Conservation (phyloP, 2,113 vertebrate species). For the Catharus bicknelli region DNA sequence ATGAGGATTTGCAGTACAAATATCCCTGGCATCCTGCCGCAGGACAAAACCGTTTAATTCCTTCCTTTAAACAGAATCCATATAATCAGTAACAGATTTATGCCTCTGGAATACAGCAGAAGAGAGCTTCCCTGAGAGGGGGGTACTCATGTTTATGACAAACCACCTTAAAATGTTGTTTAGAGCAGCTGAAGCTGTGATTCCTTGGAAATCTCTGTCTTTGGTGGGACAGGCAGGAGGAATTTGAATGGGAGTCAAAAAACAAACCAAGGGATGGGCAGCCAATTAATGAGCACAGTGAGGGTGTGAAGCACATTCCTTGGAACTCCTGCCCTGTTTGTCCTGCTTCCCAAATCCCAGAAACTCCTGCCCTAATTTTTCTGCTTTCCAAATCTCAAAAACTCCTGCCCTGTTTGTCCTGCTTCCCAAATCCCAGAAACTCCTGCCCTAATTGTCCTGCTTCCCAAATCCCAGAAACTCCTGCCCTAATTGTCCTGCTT, state of each 20-base stretch:
- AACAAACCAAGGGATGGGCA: neutral
- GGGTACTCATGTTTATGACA: neutral
- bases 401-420: neutral
- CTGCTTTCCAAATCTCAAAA: neutral
- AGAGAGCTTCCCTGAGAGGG: neutral
- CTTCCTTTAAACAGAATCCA: slow-evolving; percentile 17
- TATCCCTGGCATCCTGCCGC: neutral
- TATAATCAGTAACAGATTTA: slow-evolving; percentile 27
- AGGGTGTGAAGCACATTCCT: neutral
- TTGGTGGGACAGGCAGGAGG: neutral
- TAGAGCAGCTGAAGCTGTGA: neutral
- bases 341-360: too few species aligned
- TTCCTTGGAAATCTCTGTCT: neutral
- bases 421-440: too few species aligned
- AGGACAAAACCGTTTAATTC: slow-evolving; percentile 8
- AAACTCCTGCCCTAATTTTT: neutral
- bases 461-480: neutral
- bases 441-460: neutral
- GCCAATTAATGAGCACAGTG: neutral
- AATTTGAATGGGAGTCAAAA: neutral
- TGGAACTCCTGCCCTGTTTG: neutral
- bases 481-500: accelerated
- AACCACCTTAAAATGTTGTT: neutral
- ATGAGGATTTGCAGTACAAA: slow-evolving; percentile 25
- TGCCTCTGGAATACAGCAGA: neutral